These are phyloP conservation scores for Edolisoma coerulescens DNA, from an alignment of 2,113 vertebrate species.

Conservation along the genomic window DNA sequence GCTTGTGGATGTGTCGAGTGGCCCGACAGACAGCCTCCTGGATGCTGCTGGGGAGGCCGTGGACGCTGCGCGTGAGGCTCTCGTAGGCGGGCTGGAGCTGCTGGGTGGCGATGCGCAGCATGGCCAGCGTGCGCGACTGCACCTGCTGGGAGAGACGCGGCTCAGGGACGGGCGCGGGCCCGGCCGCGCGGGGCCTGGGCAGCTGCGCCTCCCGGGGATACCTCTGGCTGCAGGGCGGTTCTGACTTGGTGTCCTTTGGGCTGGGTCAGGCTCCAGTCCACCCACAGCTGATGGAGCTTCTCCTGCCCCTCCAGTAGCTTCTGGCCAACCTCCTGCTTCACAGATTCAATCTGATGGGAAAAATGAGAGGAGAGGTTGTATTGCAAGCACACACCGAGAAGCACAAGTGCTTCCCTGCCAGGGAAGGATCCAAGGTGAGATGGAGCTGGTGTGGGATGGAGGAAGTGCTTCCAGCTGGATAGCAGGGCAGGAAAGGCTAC, in stretches of 20 bases:
- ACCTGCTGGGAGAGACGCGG: constrained; percentile 53
- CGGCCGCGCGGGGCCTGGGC: neutral
- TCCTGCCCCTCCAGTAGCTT: constrained; percentile 79
- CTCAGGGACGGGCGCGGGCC: neutral
- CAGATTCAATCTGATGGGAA: constrained; percentile 59
- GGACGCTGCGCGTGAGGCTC: constrained; percentile 77
- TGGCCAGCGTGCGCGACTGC: constrained; percentile 66
- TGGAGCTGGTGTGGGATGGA: neutral
- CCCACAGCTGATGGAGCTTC: constrained; percentile 84
- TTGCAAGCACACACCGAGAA: neutral
- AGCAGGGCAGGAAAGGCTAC: neutral
- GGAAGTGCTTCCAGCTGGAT: neutral
- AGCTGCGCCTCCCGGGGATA: neutral
- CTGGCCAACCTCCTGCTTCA: constrained; percentile 75
- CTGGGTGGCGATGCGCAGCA: constrained; percentile 78
- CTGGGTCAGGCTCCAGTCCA: constrained; percentile 79
- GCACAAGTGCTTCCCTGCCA: neutral
- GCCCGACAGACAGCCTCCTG: constrained; percentile 79
- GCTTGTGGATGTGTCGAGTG: constrained; percentile 71
- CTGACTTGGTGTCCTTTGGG: constrained; percentile 30
- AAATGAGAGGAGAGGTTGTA: neutral
- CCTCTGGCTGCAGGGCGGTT: constrained; percentile 48
- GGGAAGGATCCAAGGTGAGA: neutral
- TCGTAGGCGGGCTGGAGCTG: constrained; percentile 77
- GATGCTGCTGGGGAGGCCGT: constrained; percentile 83